Evolutionary conservation across 35 echinoderm and acorn worm species (phyloP), one percentile per base, ranked within the genome.

Genomic region (Lytechinus variegatus): DNA sequence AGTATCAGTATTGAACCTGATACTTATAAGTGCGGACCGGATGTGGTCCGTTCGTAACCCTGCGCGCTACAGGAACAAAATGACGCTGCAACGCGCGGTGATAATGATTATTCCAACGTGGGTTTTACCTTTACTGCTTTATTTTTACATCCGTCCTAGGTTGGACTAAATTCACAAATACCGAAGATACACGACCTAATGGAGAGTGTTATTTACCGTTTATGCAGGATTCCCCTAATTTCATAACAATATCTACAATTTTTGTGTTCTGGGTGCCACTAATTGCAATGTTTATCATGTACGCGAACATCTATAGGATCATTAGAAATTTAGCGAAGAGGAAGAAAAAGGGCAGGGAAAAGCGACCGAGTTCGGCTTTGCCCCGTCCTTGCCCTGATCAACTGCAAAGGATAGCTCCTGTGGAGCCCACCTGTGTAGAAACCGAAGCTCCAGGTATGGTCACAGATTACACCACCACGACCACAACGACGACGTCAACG

Each of bases 91-190:
- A 72, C 89, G 98, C 53, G 98, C 98, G 44, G 89, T 97, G 14
- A 91, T 99, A 2, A 99, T 99, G 98, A 99, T 99, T 10, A 95
- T 99, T 27, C 98, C 98, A 28, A 99, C 98, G 4, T 99, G 98
- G 98, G 92, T 99, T n/a, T 96, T 95, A 16, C 98, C 98, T 14
- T 97, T 95, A 53, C 88, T 97, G 9, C 86, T 97, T 44, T 99
- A 98, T 94, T 99, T n/a, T 99, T 54, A 98, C 97, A 56, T 97
- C 98, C n/a, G 96, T 99, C 87, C 96, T 99, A 21, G 98, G 98
- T n/a, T 99, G 98, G 98, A 96, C 98, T 44, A 95, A 94, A 92
- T 98, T 99, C 54, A 94, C 94, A 10, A 95, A 86, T 44, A 58
- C 72, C 3, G 95, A 95, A 28, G 95, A 91, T 54, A 27, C 55